These are phyloP conservation scores for Pterostichus niger DNA, from an alignment of 2,888 invertebrate genomes.

Conservation along the genomic window DNA sequence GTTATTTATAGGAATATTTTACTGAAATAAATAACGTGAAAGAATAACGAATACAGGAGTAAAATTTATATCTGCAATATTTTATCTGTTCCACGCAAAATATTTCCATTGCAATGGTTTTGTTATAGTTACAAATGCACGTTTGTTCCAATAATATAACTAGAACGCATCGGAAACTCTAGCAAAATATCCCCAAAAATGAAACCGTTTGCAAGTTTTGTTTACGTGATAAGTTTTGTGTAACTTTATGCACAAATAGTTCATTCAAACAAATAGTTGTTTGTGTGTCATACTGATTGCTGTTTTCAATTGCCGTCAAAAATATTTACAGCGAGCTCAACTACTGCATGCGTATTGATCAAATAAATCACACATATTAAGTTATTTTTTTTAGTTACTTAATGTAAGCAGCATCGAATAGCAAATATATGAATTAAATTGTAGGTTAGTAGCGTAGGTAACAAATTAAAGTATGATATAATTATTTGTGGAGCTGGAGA, in stretches of 20 bases:
- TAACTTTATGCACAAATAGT: not conserved
- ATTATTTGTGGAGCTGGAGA: no score
- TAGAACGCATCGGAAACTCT: conserved; percentile 12
- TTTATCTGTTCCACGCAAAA: conserved; percentile 42
- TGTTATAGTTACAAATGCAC: conserved; percentile 14
- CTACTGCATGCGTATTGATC: no score
- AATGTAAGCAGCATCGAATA: no score
- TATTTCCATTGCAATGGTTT: conserved; percentile 35
- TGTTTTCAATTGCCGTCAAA: no score
- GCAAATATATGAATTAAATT: no score
- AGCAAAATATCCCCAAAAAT: not conserved
- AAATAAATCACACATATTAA: no score
- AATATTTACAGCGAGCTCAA: no score
- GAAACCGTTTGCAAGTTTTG: conserved; percentile 5
- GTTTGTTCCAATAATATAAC: conserved; percentile 30
- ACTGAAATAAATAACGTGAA: conserved; percentile 28
- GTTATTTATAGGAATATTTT: conserved; percentile 46
- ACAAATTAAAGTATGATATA: no score
- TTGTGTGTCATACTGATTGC: no score
- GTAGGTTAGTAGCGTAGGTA: no score
- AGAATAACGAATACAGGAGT: conserved; percentile 26
- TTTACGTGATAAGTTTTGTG: not conserved
- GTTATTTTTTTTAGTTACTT: no score
- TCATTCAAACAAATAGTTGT: not conserved
- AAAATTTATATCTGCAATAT: conserved; percentile 45